Evolutionary conservation across 2,888 invertebrate species (phyloP), one percentile per base, ranked within the genome.

Genomic region (Ferdinandea cuprea): DNA sequence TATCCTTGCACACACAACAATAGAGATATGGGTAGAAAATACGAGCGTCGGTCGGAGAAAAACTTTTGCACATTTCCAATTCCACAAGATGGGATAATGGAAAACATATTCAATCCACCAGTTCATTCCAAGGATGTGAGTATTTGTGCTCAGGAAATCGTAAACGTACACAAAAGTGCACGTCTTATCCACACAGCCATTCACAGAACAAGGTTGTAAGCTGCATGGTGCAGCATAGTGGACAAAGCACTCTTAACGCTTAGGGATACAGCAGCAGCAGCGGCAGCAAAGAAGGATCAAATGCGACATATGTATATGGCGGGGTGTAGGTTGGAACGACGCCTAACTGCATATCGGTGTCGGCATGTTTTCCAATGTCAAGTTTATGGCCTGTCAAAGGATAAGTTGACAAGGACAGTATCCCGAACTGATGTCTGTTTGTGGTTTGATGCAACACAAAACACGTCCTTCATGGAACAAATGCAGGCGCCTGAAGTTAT

Each of bases 101-200:
- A 72, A 80, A 83, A 73, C 78, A 78, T 78, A 83, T 83, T 83
- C 78, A 78, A 73, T 78, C 66, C 72, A n/a, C 35, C 42, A 74
- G 42, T 66, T 65, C 65, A 71, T 71, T 81, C 9, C 58, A 48
- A 71, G 58, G 65, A 72, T 66, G 40, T 54, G 54, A 30, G 25
- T 46, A 52, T 58, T 42, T 59, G 28, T 59, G 68, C 40, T 40
- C 50, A 71, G 74, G 69, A 74, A 74, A 63, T 63, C 61, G 77
- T 69, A 69, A 77, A 63, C 61, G 61, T 56, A 71, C 56, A 65
- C 56, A 58, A 58, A 77, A 61, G 52, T 61, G 52, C 63, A 58
- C 58, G 46, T 56, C 17, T 15, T 11, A 44, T 32, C 54, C 32
- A 19, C 52, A 54, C 63, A 73, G 40, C 65, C 46, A 11, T 9